These are phyloP conservation scores for Thalpophila matura DNA, from an alignment of 2,888 invertebrate genomes.

Conservation along the genomic window DNA sequence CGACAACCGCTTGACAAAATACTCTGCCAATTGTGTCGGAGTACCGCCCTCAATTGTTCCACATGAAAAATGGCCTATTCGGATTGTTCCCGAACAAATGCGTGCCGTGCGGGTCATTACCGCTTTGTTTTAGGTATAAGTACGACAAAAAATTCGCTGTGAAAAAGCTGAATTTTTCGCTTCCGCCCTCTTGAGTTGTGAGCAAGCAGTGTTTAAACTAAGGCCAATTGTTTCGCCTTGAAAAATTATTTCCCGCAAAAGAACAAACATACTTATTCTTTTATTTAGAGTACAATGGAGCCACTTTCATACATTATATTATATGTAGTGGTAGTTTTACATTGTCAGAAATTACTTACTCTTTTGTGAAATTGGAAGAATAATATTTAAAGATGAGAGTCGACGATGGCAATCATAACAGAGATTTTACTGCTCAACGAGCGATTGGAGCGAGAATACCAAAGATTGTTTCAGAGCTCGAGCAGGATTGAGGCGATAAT, in stretches of 20 bases:
- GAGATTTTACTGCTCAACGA: slow-evolving; percentile 82
- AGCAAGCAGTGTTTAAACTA: slow-evolving; percentile 80
- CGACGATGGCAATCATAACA: slow-evolving; percentile 81
- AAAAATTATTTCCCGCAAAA: slow-evolving; percentile 72
- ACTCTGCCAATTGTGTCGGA: slow-evolving; percentile 89
- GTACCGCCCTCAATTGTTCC: slow-evolving; percentile 90
- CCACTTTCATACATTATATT: slow-evolving; percentile 35
- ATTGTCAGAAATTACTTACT: slow-evolving; percentile 30
- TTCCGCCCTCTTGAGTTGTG: slow-evolving; percentile 82
- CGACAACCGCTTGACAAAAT: slow-evolving; percentile 90
- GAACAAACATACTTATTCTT: slow-evolving; percentile 62
- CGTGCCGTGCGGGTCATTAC: slow-evolving; percentile 90
- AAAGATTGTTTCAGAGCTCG: slow-evolving; percentile 84
- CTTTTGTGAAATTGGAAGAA: slow-evolving; percentile 67
- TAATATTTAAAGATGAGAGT: slow-evolving; percentile 77
- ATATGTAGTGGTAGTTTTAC: slow-evolving; percentile 49
- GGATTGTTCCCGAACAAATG: slow-evolving; percentile 90
- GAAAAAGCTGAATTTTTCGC: slow-evolving; percentile 83
- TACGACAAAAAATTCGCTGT: slow-evolving; percentile 86
- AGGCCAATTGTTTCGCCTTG: slow-evolving; percentile 81
- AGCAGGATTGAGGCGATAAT: slow-evolving; percentile 85
- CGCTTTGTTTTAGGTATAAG: slow-evolving; percentile 89
- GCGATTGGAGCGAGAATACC: slow-evolving; percentile 79
- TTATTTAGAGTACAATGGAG: slow-evolving; percentile 66
- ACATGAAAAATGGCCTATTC: slow-evolving; percentile 90